Conservation (phyloP, 2,797 vertebrate species). For the Parauchenoglanis punctatus region DNA sequence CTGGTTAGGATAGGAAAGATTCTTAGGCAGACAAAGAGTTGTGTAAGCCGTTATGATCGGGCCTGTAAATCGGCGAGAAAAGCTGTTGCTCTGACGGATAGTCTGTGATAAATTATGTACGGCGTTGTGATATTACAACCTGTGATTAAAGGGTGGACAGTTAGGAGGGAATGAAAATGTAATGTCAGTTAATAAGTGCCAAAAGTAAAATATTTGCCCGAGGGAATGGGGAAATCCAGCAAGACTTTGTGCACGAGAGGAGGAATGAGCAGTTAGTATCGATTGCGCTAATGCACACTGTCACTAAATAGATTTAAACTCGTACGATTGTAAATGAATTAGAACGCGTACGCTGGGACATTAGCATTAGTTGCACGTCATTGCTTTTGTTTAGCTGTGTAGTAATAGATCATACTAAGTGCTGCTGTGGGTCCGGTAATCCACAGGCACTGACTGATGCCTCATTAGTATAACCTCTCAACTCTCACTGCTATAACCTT, state of each 20-base stretch:
- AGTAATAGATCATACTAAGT: conserved; percentile 12
- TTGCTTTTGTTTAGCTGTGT: conserved; percentile 17
- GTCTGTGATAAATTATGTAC: neutral
- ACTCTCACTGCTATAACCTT: neutral
- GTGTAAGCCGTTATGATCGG: neutral
- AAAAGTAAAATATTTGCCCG: neutral
- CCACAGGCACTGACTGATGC: neutral
- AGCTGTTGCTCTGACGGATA: neutral
- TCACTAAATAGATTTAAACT: conserved; percentile 18
- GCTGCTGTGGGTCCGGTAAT: neutral
- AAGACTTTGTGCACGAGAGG: neutral
- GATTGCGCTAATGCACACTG: neutral
- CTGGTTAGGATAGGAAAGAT: neutral
- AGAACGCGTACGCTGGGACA: neutral
- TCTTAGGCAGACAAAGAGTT: too few species aligned
- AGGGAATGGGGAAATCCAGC: neutral
- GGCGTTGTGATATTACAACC: neutral
- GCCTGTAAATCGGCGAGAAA: neutral
- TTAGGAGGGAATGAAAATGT: neutral
- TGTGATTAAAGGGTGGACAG: neutral
- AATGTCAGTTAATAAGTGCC: neutral
- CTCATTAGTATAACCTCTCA: conserved; percentile 15
- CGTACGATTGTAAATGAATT: conserved; percentile 18
- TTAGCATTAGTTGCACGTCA: conserved; percentile 29
- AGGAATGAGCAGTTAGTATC: neutral